phyloP scores from a whole-genome alignment of 2,888 invertebrate species.

The Tipula unca region DNA sequence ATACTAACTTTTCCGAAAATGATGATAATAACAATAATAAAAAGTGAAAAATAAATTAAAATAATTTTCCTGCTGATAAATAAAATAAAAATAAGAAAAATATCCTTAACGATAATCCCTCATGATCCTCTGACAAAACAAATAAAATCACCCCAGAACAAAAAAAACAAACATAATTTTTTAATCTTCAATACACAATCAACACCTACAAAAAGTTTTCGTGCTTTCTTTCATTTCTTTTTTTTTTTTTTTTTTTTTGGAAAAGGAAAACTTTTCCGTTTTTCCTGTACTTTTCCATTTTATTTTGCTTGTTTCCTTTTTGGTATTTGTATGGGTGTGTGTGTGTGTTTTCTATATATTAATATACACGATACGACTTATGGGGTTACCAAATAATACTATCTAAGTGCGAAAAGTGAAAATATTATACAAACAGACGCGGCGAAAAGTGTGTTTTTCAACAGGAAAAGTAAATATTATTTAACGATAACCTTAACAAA shows the following conservation, averaged over 20 bases:
- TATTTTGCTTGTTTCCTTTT: not conserved
- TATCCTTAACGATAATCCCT: not conserved
- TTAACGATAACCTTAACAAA: not conserved
- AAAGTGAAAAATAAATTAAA: constrained; percentile 8
- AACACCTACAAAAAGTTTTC: constrained; percentile 14
- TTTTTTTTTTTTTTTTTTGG: too few relatives aligned
- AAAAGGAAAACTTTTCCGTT: not conserved
- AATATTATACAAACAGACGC: not conserved
- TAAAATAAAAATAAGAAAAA: not conserved
- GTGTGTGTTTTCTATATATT: not conserved
- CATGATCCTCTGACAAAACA: constrained; percentile 8
- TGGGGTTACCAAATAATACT: not conserved
- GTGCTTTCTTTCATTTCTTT: too few relatives aligned
- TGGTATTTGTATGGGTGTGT: not conserved
- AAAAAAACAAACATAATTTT: not conserved
- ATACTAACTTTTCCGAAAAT: not conserved
- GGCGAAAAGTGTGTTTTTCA: not conserved
- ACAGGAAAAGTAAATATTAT: constrained; percentile 4
- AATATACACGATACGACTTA: not conserved
- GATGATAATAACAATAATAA: not conserved
- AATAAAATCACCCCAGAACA: not conserved
- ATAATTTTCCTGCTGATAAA: not conserved
- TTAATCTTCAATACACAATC: constrained; percentile 14
- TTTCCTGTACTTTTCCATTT: not conserved
- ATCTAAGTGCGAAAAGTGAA: not conserved